Base-by-base conservation (phyloP, 2,888 invertebrate genomes). In the Anoncus sp. region DNA sequence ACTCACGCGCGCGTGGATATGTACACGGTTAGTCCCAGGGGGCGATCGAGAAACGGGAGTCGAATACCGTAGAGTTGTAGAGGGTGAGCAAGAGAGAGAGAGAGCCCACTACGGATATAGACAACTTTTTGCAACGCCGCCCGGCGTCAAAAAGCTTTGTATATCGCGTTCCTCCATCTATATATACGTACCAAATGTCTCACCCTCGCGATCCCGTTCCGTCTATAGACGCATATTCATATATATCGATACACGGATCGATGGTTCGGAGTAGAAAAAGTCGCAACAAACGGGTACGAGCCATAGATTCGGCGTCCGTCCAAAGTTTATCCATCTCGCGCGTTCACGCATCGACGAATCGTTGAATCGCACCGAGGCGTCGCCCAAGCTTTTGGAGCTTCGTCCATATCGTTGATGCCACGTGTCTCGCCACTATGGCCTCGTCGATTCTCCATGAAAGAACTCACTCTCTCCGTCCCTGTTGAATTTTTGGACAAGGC, bases 91-190 rank as follows among this genome's bases (percentile, higher is more conserved):
- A 75, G 69, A 57, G 53, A 43, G 70, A 35, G 55, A 27, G 31
- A 24, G 43, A 22, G 18, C 59, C 35, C 74, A 51, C 51, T 47
- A 55, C 62, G 67, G 67, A 7, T 31, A 73, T 73, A 73, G 77
- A 77, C 77, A 69, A 77, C 72, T 77, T 77, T 77, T 77, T 77
- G 55, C 63, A 62, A 16, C 53, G 49, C 24, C 38, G 57, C 55
- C 18, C 62, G 67, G 67, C 77, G 77, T 72, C 77, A 57, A 77
- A 73, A 77, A 77, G 72, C 77, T 77, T 77, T 63, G 63, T 67
- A 73, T n/a, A n/a, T n/a, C 24, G 1, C 18, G 7, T 55, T 45
- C n/a, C 14, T 63, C 49, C 49, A 60, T 51, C 45, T 47, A 35
- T 38, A 6, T 38, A 16, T 4, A 31, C 38, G 16, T 62, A 7